Evolutionary conservation across 2,888 invertebrate genomes (phyloP), one percentile per base, ranked within the genome.

Genomic region (Aphodius granarius): DNA sequence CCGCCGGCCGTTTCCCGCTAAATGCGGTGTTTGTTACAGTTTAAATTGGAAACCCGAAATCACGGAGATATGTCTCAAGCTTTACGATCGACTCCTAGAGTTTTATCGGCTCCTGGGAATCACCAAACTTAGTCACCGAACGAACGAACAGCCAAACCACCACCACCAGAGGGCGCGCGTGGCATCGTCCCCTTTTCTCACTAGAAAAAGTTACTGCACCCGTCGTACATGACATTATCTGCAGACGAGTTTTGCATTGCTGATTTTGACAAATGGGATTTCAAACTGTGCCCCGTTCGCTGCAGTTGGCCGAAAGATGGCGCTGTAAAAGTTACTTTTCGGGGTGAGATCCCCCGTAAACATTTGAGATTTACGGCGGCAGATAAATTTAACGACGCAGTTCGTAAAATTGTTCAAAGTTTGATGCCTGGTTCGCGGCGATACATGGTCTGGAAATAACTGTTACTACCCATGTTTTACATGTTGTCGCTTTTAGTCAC

Each of bases 361-460:
- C 68, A 68, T 68, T 9, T n/a, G 21, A 68, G 68, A 68, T 68
- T 68, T 68, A 68, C 68, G 68, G 22, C 68, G 68, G 13, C 68
- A 68, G 68, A 68, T 68, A 68, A 68, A 68, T 68, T 68, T 68
- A 68, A 68, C 68, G 68, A 21, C 21, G 21, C 68, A 68, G 68
- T 68, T 68, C 68, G 22, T 68, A 68, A 68, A 68, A 68, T 68
- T 68, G 68, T 68, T 22, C 68, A 20, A 22, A 20, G 68, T 68
- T 68, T 68, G 68, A 68, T 22, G 20, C 68, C 9, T 13, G 43
- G 43, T 9, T 43, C 43, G 43, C 13, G 43, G 43, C 43, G 43
- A 43, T 43, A 43, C 43, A 43, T 43, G 43, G 13, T 13, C 43
- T 6, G 13, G 43, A 43, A 43, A 43, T 43, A 43, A 43, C 43